Conservation (phyloP, 1,140 invertebrate genomes). For the Rhagoletis pomonella region DNA sequence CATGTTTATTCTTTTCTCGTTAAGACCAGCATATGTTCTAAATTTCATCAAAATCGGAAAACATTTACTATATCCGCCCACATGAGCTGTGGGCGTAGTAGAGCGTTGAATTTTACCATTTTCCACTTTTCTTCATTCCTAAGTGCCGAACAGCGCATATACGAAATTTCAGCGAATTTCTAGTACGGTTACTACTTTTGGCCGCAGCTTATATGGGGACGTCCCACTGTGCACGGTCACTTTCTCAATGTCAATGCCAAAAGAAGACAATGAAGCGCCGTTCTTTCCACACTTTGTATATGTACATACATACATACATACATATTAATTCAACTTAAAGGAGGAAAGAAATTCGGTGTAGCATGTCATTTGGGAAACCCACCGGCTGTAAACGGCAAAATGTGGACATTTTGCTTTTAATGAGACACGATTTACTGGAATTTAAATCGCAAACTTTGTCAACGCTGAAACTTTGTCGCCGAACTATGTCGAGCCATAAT, state of each 20-base stretch:
- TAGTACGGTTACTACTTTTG: too few species aligned
- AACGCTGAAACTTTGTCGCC: background rate
- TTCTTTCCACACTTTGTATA: background rate
- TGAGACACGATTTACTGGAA: slow-evolving; percentile 31
- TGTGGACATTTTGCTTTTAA: background rate
- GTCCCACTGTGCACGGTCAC: background rate
- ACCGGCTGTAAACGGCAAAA: background rate
- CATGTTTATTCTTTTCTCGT: too few species aligned
- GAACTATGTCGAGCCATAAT: background rate
- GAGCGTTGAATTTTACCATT: too few species aligned
- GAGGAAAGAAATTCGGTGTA: background rate
- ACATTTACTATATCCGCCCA: too few species aligned
- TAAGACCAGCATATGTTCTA: too few species aligned
- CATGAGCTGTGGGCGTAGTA: too few species aligned
- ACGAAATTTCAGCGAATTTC: too few species aligned
- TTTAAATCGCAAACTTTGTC: slow-evolving; percentile 28
- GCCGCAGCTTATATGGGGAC: too few species aligned
- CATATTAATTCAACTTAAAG: background rate
- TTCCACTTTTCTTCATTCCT: too few species aligned
- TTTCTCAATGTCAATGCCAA: background rate
- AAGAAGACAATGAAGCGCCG: background rate
- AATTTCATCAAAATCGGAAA: too few species aligned
- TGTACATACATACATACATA: background rate
- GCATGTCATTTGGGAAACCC: slow-evolving; percentile 6
- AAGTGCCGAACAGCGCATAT: too few species aligned